These are phyloP conservation scores for Sarcophaga rosellei DNA, from an alignment of 2,888 invertebrate genomes.

Conservation along the genomic window DNA sequence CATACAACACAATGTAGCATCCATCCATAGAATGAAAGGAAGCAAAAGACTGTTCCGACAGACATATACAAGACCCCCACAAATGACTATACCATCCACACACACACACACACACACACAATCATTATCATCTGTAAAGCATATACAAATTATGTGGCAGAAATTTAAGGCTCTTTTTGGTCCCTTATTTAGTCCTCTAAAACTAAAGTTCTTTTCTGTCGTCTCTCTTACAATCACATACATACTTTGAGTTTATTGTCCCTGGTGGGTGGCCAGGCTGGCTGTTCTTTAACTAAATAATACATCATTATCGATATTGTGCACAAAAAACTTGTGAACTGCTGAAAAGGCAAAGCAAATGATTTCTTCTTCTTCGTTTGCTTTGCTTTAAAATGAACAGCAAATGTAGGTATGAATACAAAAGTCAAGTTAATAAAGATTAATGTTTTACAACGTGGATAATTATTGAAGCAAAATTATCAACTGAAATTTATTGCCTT, in stretches of 20 bases:
- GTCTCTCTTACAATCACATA: neutral
- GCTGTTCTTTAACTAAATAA: constrained; percentile 25
- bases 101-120: neutral
- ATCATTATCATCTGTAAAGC: constrained; percentile 33
- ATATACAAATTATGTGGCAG: constrained; percentile 61
- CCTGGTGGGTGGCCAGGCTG: constrained; percentile 46
- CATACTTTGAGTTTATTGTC: constrained; percentile 22
- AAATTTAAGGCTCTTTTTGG: constrained; percentile 42
- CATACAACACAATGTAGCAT: neutral
- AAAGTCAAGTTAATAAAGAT: constrained; percentile 54
- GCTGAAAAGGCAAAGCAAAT: neutral
- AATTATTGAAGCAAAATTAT: constrained; percentile 28
- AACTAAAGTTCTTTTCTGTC: constrained; percentile 26
- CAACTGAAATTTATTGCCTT: neutral
- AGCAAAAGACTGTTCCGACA: neutral
- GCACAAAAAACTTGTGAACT: constrained; percentile 5
- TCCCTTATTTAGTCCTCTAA: neutral
- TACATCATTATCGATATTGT: constrained; percentile 61
- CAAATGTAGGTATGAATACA: neutral
- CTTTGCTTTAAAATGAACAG: neutral
- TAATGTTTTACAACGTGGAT: constrained; percentile 34
- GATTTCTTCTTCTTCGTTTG: no score
- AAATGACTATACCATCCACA: neutral
- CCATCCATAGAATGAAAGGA: neutral
- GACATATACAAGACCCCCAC: neutral